A percentile compares a stretch with the other conserved stretches of the same genome.
phyloP scores from a whole-genome alignment of 2,888 invertebrate genomes.

The Dryobota labecula region DNA sequence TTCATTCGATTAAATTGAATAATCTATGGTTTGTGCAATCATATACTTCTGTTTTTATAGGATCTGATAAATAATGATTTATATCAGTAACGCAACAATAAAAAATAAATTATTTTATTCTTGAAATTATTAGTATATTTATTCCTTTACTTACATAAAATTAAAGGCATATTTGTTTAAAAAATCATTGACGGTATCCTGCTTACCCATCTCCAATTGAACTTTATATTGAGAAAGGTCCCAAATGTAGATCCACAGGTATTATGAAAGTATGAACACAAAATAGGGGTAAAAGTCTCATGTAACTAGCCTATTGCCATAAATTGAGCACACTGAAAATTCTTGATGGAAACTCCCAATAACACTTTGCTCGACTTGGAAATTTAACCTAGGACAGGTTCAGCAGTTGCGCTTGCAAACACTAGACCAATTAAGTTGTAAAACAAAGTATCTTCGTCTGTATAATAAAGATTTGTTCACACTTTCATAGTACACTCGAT shows the following conservation, averaged over 20 bases:
- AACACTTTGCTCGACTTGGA: too few species aligned
- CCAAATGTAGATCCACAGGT: constrained; percentile 41
- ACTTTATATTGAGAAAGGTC: constrained; percentile 14
- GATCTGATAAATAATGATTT: neutral
- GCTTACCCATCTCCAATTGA: constrained; percentile 38
- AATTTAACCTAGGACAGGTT: too few species aligned
- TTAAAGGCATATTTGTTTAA: neutral
- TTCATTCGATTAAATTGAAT: neutral
- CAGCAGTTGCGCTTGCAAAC: too few species aligned
- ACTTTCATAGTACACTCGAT: constrained; percentile 33
- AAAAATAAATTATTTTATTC: neutral
- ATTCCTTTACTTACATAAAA: neutral
- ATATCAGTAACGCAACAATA: neutral
- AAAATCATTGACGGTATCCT: neutral
- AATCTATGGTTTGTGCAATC: neutral
- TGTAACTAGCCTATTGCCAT: neutral
- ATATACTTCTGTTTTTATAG: neutral
- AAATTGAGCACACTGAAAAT: neutral
- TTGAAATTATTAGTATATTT: neutral
- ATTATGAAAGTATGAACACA: constrained; percentile 26
- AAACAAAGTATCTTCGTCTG: neutral
- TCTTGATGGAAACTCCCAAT: too few species aligned
- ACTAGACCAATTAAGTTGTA: too few species aligned
- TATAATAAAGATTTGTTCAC: constrained; percentile 2
- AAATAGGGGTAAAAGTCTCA: too few species aligned